Percentiles rank a stretch among this genome's conserved stretches.
Evolutionary conservation across 1,140 invertebrate species (phyloP).

Genomic region (Drosophila lini): DNA sequence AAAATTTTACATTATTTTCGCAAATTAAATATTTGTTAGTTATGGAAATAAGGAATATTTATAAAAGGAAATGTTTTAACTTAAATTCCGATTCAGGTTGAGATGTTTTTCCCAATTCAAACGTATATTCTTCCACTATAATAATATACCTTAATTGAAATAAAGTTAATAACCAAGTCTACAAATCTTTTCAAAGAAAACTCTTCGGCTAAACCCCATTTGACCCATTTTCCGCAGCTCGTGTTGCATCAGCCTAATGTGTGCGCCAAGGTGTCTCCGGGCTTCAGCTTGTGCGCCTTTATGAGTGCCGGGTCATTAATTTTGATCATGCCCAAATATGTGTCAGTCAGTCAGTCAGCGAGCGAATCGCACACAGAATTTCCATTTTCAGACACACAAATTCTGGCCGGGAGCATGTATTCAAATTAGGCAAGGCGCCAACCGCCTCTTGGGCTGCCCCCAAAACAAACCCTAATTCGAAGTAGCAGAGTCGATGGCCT

Average conservation of each 20-base stretch:
- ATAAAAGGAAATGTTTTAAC: not conserved
- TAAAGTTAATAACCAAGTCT: not conserved
- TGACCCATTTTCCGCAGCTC: constrained; percentile 41
- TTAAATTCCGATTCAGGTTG: not conserved
- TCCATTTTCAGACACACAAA: constrained; percentile 66
- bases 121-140: too few relatives aligned
- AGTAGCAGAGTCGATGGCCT: constrained; percentile 35
- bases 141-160: too few relatives aligned
- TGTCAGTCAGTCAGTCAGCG: constrained; percentile 74
- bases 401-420: constrained; percentile 53
- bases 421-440: constrained; percentile 78
- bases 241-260: constrained; percentile 23
- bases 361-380: constrained; percentile 62
- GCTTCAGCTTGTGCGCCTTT: constrained; percentile 27
- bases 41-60: not conserved
- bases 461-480: constrained; percentile 29
- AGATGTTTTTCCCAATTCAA: too few relatives aligned
- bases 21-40: too few relatives aligned
- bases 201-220: constrained; percentile 5
- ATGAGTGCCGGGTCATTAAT: constrained; percentile 78
- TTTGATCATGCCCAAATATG: constrained; percentile 82
- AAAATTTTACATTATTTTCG: too few relatives aligned
- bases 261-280: constrained; percentile 57
- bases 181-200: not conserved
- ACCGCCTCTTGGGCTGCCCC: constrained; percentile 16